Evolutionary conservation across 1,140 invertebrate species (phyloP).

Genomic region (Drosophila ogumai): DNA sequence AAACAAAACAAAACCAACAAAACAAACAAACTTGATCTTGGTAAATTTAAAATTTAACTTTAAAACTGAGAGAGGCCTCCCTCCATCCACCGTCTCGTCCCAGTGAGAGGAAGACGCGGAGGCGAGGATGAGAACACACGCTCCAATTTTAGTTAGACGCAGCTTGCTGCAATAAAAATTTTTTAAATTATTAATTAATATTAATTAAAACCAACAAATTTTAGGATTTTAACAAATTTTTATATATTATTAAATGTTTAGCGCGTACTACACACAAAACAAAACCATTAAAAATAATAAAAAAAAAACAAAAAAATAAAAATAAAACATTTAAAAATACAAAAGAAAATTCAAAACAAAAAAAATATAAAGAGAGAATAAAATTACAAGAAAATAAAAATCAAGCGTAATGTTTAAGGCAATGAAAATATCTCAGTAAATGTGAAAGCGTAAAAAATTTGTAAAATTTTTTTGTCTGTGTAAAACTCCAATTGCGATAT

Average conservation of each 20-base stretch:
- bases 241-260: constrained; percentile 82
- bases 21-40: constrained; percentile 77
- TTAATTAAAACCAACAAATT: constrained; percentile 84
- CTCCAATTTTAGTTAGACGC: constrained; percentile 83
- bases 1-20: constrained; percentile 43
- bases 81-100: constrained; percentile 12
- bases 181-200: constrained; percentile 84
- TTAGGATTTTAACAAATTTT: constrained; percentile 84
- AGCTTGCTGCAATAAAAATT: constrained; percentile 76
- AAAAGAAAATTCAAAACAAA: constrained; percentile 32
- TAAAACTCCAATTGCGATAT: constrained; percentile 82
- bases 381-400: constrained; percentile 41
- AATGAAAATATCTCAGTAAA: constrained; percentile 81
- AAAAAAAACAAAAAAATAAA: constrained; percentile 21
- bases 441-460: constrained; percentile 84
- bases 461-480: constrained; percentile 81
- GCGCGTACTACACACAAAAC: constrained; percentile 69
- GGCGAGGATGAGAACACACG: constrained; percentile 48
- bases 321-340: constrained; percentile 14
- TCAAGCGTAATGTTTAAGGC: constrained; percentile 72
- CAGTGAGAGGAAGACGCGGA: constrained; percentile 16
- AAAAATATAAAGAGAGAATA: constrained; percentile 42
- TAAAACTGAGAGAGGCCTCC: constrained; percentile 47
- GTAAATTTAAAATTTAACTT: constrained; percentile 78
- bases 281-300: constrained; percentile 28